Conservation (phyloP, 1,140 invertebrate species). For the Drosophila teissieri region DNA sequence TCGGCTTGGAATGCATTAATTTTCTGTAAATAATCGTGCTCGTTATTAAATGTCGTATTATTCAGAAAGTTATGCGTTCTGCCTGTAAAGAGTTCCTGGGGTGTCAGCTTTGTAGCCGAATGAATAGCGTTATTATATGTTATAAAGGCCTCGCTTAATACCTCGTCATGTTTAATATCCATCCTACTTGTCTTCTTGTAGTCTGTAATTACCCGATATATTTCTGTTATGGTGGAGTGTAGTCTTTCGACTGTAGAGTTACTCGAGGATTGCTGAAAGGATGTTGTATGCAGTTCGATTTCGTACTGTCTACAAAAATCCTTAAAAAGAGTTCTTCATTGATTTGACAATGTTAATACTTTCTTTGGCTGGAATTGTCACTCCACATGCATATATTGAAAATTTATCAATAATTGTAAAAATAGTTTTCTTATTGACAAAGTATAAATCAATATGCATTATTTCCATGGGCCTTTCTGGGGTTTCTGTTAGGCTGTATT, state of each 20-base stretch:
- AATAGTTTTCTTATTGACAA: background rate
- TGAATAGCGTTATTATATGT: constrained; percentile 1
- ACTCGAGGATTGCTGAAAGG: too few relatives aligned
- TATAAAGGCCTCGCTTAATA: background rate
- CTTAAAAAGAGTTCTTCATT: too few relatives aligned
- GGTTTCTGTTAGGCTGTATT: too few relatives aligned
- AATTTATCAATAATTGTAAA: background rate
- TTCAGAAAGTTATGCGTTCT: background rate
- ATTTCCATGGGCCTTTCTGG: background rate
- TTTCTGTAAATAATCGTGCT: background rate
- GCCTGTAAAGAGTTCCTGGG: background rate
- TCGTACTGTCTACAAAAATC: too few relatives aligned
- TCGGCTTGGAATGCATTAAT: background rate
- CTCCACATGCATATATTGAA: background rate
- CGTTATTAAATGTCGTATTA: too few relatives aligned
- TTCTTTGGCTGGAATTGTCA: background rate
- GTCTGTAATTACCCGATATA: too few relatives aligned
- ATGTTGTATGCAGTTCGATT: too few relatives aligned
- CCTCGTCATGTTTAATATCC: background rate
- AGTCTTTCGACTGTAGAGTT: background rate
- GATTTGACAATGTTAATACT: background rate
- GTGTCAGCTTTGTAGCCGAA: background rate
- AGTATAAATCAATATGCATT: background rate
- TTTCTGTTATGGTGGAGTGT: too few relatives aligned
- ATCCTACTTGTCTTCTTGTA: background rate